Conservation (phyloP, 2,113 vertebrate species). For the Propithecus coquereli region DNA sequence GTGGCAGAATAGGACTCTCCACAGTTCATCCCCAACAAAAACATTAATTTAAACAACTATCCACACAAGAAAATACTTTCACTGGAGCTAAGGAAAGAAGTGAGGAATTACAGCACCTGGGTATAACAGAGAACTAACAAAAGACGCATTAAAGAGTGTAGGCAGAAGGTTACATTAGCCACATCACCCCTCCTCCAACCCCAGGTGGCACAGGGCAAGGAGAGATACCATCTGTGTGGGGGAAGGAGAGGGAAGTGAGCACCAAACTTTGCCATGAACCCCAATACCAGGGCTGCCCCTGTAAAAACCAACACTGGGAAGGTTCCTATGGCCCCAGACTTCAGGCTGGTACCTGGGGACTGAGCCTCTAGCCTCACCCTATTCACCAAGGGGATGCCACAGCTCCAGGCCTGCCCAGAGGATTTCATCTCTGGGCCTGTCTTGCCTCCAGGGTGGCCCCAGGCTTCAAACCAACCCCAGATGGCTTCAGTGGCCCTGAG, state of each 20-base stretch:
- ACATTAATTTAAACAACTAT: not conserved
- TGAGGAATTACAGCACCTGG: not conserved
- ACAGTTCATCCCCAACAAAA: not conserved
- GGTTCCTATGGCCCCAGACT: not conserved
- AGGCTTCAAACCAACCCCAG: not conserved
- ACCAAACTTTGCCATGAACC: not conserved
- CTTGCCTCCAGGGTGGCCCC: no score
- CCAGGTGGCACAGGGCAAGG: not conserved
- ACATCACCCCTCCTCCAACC: no score
- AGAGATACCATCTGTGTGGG: not conserved
- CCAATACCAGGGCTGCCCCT: not conserved
- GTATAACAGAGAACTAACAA: not conserved
- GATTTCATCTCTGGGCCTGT: not conserved
- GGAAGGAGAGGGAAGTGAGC: not conserved
- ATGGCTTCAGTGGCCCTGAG: not conserved
- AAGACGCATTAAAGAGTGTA: not conserved
- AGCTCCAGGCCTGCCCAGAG: not conserved
- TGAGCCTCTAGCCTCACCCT: not conserved
- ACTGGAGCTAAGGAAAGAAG: not conserved
- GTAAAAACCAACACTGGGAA: not conserved
- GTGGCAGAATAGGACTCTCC: not conserved
- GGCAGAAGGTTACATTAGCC: not conserved
- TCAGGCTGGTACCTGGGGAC: not conserved
- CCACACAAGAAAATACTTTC: not conserved
- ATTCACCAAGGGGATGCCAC: not conserved